Conservation (phyloP, 2,888 invertebrate genomes). For the Vannuccia rotundouncinata region DNA sequence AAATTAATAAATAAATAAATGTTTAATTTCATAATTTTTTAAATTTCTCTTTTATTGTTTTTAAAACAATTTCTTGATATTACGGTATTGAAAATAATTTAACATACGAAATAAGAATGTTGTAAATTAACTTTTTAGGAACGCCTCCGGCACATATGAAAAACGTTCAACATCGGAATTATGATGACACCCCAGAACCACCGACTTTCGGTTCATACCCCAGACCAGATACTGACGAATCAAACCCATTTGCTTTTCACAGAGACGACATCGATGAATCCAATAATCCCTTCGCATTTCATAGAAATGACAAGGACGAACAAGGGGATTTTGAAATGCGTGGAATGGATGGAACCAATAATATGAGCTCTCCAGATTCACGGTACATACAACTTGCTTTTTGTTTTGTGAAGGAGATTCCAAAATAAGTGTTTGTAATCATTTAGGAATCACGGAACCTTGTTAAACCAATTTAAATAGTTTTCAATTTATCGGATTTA, state of each 20-base stretch:
- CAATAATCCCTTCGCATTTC: not conserved
- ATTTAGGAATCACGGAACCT: too few species aligned
- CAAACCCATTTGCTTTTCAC: not conserved
- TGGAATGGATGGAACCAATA: not conserved
- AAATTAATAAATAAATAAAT: too few species aligned
- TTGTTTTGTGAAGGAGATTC: too few species aligned
- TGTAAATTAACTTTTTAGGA: not conserved
- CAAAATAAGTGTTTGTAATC: too few species aligned
- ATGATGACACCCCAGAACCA: not conserved
- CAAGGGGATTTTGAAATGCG: not conserved
- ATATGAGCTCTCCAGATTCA: not conserved
- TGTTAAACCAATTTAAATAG: too few species aligned
- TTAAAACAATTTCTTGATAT: too few species aligned
- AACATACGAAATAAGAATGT: too few species aligned
- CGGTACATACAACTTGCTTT: not conserved
- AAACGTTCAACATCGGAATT: not conserved
- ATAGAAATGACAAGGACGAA: not conserved
- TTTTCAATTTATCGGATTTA: too few species aligned
- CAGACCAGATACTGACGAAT: not conserved
- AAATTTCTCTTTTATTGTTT: too few species aligned
- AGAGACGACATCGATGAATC: not conserved
- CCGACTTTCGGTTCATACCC: not conserved
- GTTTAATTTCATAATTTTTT: not conserved
- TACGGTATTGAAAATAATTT: too few species aligned
- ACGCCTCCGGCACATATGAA: slow-evolving; percentile 1